phyloP scores from a whole-genome alignment of 2,888 invertebrate genomes.

The Rhagonycha lutea region DNA sequence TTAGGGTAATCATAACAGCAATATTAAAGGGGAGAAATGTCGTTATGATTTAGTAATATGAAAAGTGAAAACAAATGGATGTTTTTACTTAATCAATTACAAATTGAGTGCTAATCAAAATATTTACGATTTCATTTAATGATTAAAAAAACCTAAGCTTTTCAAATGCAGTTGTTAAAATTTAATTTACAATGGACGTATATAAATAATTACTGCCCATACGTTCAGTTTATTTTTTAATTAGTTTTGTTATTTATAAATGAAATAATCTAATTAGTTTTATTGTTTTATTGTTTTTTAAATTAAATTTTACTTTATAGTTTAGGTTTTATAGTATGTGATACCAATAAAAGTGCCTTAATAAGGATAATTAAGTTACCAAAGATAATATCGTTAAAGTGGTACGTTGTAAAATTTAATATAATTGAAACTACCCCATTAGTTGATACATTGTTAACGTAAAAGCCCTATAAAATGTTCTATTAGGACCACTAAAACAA shows the following conservation, averaged over 20 bases:
- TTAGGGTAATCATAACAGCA: conserved; percentile 31
- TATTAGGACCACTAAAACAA: not conserved
- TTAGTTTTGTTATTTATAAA: conserved; percentile 7
- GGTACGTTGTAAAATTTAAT: conserved; percentile 11
- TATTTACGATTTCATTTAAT: not conserved
- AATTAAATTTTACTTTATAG: conserved; percentile 9
- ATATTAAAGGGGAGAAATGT: conserved; percentile 29
- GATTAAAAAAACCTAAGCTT: not conserved
- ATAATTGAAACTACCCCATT: conserved; percentile 3
- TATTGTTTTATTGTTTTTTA: conserved; percentile 15
- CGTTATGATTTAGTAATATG: conserved; percentile 33
- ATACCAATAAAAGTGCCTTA: conserved; percentile 4
- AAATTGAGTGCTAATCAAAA: not conserved
- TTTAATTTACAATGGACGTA: conserved; percentile 1
- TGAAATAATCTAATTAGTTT: conserved; percentile 16
- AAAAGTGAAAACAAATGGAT: not conserved
- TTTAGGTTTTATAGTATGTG: conserved; percentile 9
- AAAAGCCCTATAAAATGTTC: not conserved
- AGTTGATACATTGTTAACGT: not conserved
- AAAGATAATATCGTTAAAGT: conserved; percentile 19
- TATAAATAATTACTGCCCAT: conserved; percentile 5
- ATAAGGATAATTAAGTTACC: conserved; percentile 22
- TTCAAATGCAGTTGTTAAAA: conserved; percentile 6
- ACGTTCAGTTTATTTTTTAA: conserved; percentile 8
- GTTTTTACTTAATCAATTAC: not conserved